A percentile compares a stretch with the other conserved stretches of the same genome.
These are phyloP conservation scores for Notothenia rossii DNA, from an alignment of 2,113 vertebrate genomes.

Conservation along the genomic window DNA sequence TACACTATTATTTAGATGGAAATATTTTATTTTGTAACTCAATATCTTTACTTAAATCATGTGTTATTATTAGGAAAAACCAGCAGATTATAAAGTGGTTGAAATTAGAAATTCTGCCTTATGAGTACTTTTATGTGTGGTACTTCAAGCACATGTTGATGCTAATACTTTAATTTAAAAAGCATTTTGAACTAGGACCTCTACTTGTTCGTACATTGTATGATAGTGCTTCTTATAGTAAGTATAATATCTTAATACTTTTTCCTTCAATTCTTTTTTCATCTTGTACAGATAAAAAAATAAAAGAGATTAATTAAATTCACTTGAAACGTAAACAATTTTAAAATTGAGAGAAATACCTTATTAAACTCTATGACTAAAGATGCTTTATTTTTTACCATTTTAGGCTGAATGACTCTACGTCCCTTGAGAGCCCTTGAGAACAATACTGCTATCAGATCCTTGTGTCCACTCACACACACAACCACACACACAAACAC, in stretches of 20 bases:
- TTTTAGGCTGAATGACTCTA: conserved; percentile 13
- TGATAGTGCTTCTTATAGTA: not conserved
- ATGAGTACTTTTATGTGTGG: not conserved
- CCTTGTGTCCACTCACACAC: conserved; percentile 40
- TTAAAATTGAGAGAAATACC: not conserved
- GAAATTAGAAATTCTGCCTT: not conserved
- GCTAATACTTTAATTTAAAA: too few relatives aligned
- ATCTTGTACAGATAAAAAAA: not conserved
- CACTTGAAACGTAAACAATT: not conserved
- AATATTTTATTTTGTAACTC: not conserved
- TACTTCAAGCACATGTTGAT: not conserved
- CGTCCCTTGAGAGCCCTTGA: conserved; percentile 24
- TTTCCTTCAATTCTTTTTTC: not conserved
- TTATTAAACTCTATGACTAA: not conserved
- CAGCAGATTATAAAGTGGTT: not conserved
- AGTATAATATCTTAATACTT: not conserved
- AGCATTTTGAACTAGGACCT: not conserved
- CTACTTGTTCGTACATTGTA: not conserved
- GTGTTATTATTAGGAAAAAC: not conserved
- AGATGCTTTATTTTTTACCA: conserved; percentile 13
- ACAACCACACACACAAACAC: conserved; percentile 18
- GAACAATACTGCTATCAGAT: conserved; percentile 56
- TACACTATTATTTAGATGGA: not conserved
- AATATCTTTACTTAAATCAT: not conserved
- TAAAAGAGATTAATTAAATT: not conserved